Percentiles rank a stretch among this genome's conserved stretches.
These are phyloP conservation scores for Drosophila lacteicornis DNA, from an alignment of 1,140 invertebrate species.

Conservation along the genomic window DNA sequence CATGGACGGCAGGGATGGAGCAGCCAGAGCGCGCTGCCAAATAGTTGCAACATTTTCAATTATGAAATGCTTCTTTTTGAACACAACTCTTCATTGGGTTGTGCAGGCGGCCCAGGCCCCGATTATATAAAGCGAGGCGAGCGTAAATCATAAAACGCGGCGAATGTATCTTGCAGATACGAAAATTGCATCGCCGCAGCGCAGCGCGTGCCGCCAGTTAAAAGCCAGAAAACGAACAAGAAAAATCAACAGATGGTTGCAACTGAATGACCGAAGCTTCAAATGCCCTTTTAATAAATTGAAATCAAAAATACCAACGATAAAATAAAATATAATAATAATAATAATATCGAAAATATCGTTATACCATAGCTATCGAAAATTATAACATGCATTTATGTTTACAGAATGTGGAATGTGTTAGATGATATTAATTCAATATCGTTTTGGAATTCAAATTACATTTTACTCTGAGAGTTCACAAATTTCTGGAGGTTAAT, in stretches of 20 bases:
- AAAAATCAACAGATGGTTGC: conserved; percentile 7
- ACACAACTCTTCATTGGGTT: conserved; percentile 34
- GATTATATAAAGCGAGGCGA: conserved; percentile 60
- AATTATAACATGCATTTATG: too few species aligned
- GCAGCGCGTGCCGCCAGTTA: conserved; percentile 64
- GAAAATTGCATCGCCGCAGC: conserved; percentile 61
- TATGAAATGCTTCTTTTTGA: conserved; percentile 70
- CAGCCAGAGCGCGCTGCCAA: conserved; percentile 53
- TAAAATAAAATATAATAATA: background rate
- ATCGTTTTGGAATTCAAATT: too few species aligned
- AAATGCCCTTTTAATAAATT: background rate
- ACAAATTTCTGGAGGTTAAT: too few species aligned
- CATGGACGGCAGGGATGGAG: background rate
- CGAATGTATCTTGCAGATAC: conserved; percentile 62
- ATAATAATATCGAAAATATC: background rate
- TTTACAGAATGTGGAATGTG: too few species aligned
- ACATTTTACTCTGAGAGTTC: too few species aligned
- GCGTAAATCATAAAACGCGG: conserved; percentile 62
- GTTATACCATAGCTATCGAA: too few species aligned
- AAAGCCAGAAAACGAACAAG: conserved; percentile 16
- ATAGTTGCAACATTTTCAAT: conserved; percentile 81
- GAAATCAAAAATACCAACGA: too few species aligned
- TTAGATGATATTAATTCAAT: too few species aligned
- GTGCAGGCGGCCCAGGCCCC: conserved; percentile 29
- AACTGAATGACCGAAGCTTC: background rate